Evolutionary conservation across 1,140 invertebrate species (phyloP), one percentile per base, ranked within the genome.

Genomic region (Eriosoma lanigerum): DNA sequence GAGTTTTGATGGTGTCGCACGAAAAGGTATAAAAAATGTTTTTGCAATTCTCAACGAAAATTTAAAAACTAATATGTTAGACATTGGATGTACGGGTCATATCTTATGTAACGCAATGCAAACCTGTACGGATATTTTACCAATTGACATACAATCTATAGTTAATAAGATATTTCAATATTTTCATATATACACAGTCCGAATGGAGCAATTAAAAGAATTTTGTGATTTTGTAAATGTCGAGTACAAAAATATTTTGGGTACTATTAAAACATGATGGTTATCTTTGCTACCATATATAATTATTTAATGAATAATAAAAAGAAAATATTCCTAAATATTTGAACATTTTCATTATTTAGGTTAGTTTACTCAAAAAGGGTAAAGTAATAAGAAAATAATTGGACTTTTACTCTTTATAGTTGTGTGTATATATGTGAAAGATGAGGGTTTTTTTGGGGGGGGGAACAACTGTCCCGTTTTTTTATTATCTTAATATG

Each of bases 51-150:
- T 44, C n/a, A 66, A 66, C 15, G 12, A 66, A 10, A 66, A 66
- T 66, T 66, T 44, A 66, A 66, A 66, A 66, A 66, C 32, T 21
- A n/a, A 66, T n/a, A 66, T 44, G 44, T 66, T 3, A 44, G 32
- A 32, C 44, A n/a, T 44, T 66, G 62, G 32, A 44, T 44, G 32
- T n/a, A 17, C n/a, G 3, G 32, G 3, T 38, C 32, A 38, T 38
- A 38, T 38, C 8, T 8, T 38, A 38, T 8, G 8, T 38, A 38
- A 38, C 15, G 32, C 62, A 19, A 66, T 66, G 32, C 62, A 66
- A 66, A 44, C 56, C 1, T 44, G 62, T 66, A n/a, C 62, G 1
- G 32, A 66, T 66, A 44, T 66, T 10, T 66, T 66, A 66, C 19
- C 62, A 15, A 66, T 66, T 66, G 56, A 60, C 13, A 4, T 60